Evolutionary conservation across 2,888 invertebrate species (phyloP), one percentile per base, ranked within the genome.

Genomic region (Buathra laborator): DNA sequence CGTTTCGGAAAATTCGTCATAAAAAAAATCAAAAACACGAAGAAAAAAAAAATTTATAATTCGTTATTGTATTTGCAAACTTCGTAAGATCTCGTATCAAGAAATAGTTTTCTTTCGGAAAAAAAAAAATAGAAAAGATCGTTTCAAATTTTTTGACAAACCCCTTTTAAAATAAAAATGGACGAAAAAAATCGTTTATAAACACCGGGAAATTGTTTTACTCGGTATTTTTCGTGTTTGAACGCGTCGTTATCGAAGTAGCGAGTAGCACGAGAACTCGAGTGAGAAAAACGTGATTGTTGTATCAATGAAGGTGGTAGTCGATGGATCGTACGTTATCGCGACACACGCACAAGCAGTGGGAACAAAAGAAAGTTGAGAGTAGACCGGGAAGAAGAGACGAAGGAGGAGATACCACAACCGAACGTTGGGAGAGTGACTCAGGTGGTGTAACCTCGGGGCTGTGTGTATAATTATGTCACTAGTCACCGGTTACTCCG

Each of bases 401-500:
- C 37, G 64, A 56, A 75, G 64, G 56, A 64, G 70, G 19, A 70
- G 64, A 62, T 59, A 56, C 5, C 56, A 56, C 56, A 51, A 64
- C 19, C 48, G 66, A 64, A 48, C 29, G 59, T 14, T 59, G 6
- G 74, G 74, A 76, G 90, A 91, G 90, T 92, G 93, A 92, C 90
- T 91, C 90, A 90, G 90, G 90, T 90, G 90, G 88, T 90, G 88
- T 89, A 90, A 90, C 90, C 91, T 90, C 88, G 82, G 87, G 88
- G 87, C 88, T 85, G 87, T 89, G 87, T 89, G 91, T 91, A 86
- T 87, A 93, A 93, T 93, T 93, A 93, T 93, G 92, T 92, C 93
- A 93, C 92, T 89, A 88, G 90, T 90, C 89, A 87, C 87, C 88
- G 78, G 86, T 86, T 83, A 82, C 81, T 86, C 80, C 77, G 81